Base-by-base conservation (phyloP, 2,797 vertebrate genomes). In the Gallinago solitaria region DNA sequence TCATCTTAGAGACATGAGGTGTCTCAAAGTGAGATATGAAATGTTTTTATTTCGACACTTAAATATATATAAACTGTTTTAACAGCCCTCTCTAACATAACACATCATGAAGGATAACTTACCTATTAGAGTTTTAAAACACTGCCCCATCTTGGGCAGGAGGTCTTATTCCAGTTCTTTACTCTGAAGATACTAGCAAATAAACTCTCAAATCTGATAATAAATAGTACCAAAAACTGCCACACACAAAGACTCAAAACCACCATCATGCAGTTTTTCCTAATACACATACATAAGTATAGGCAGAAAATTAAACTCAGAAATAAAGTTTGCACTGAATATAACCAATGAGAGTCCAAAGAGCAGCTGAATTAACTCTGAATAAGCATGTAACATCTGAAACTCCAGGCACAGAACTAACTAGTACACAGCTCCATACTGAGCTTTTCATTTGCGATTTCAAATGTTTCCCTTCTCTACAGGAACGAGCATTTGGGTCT, bases 341-440 rank as follows among this genome's bases (percentile, higher is more conserved):
- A 33, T 57, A 30, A 61, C 81, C 24, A 76, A 4, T 1, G 0
- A 12, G 5, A 76, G 13, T 41, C 18, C 8, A 2, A 87, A 63
- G 28, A 73, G 24, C 24, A 84, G 48, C 10, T 65, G 23, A 74
- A 77, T 35, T 54, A 84, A 50, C 30, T 54, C 28, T 67, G 43
- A 76, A 35, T 12, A 68, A 76, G 7, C 14, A 57, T 0, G 0
- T 9, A 50, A 35, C 15, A 67, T 9, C 24, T 37, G 12, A 50
- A 92, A 76, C 23, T 67, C 14, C 37, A 75, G 8, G 9, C 35
- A 57, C 11, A 89, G 11, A 65, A 89, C 6, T 19, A 57, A n/a
- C 11, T 35, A 57, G 25, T 5, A 78, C 17, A 53, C 59, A 78
- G 27, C 16, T 89, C 18, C 37, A 57, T 7, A 18, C 0, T 14